Evolutionary conservation across 1,140 invertebrate genomes (phyloP).

Genomic region (Danaus melanippus): DNA sequence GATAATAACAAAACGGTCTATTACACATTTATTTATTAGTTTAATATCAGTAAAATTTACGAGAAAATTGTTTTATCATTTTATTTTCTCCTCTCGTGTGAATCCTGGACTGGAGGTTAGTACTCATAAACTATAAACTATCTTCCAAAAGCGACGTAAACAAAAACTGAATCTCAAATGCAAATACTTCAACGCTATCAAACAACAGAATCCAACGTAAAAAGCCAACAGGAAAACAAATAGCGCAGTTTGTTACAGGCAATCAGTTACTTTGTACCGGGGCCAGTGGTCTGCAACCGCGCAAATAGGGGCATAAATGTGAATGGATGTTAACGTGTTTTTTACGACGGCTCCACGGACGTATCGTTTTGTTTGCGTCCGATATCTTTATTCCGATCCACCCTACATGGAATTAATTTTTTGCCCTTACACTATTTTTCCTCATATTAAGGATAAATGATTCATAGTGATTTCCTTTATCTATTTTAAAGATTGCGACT

Average conservation of each 20-base stretch:
- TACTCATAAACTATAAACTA: no score
- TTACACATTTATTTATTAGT: no score
- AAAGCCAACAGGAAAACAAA: conserved; percentile 34
- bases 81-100: no score
- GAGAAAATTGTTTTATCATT: no score
- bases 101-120: no score
- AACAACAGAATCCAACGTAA: conserved; percentile 9
- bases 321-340: conserved; percentile 71
- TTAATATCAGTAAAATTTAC: no score
- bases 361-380: conserved; percentile 67
- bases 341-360: conserved; percentile 60
- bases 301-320: conserved; percentile 67
- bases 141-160: no score
- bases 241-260: conserved; percentile 41
- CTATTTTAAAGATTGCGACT: no score
- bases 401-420: conserved; percentile 35
- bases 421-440: conserved; percentile 17
- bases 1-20: no score
- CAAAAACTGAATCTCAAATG: no score
- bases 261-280: conserved; percentile 64
- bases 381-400: conserved; percentile 55
- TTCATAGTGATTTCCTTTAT: no score
- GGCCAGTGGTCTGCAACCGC: conserved; percentile 46
- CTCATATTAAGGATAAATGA: no score
- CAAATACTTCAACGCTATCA: conserved; percentile 5